Conservation (phyloP, 2,888 invertebrate species). For the Ptychoptera albimana region DNA sequence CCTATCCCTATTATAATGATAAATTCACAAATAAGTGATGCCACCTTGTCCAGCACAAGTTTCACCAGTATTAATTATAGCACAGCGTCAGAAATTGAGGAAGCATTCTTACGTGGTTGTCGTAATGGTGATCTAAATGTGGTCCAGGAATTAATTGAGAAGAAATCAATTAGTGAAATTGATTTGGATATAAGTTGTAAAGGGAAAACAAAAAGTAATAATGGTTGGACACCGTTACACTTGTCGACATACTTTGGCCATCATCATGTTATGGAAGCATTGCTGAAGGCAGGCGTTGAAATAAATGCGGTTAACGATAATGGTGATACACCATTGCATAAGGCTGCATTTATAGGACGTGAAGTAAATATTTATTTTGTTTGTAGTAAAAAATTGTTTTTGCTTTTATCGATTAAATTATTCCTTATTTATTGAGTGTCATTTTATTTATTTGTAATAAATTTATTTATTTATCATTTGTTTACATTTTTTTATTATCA, state of each 20-base stretch:
- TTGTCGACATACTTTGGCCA: conserved; percentile 53
- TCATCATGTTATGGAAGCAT: conserved; percentile 36
- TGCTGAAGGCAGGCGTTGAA: conserved; percentile 40
- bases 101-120: conserved; percentile 42
- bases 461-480: conserved; percentile 7
- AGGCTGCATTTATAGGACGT: conserved; percentile 51
- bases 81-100: conserved; percentile 32
- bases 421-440: background rate
- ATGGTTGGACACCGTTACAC: conserved; percentile 53
- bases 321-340: conserved; percentile 49
- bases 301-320: conserved; percentile 44
- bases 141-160: conserved; percentile 38
- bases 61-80: conserved; percentile 5
- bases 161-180: conserved; percentile 34
- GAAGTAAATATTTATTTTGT: conserved; percentile 32
- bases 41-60: conserved; percentile 9
- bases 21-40: conserved; percentile 7
- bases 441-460: no score
- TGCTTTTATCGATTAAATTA: background rate
- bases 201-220: conserved; percentile 45
- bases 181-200: conserved; percentile 45
- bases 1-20: no score
- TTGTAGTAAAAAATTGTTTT: conserved; percentile 3
- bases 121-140: conserved; percentile 41
- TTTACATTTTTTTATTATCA: background rate